phyloP scores from a whole-genome alignment of 1,140 invertebrate species.

The Akabosia matsudoensis region DNA sequence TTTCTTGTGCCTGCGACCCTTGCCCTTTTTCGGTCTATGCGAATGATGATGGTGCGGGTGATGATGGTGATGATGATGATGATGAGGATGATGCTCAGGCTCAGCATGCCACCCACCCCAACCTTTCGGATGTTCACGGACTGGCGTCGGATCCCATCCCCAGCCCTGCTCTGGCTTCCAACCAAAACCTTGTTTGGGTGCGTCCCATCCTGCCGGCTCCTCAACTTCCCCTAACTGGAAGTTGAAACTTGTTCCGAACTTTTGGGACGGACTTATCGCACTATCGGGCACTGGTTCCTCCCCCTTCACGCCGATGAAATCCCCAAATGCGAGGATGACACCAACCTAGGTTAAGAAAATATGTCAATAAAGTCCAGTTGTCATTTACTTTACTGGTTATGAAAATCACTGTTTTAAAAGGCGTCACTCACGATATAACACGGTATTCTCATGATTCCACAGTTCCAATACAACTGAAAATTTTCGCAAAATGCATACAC shows the following conservation, averaged over 20 bases:
- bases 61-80: not conserved
- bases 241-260: not conserved
- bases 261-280: not conserved
- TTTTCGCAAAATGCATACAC: too few relatives aligned
- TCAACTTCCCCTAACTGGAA: slow-evolving; percentile 17
- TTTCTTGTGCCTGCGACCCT: too few relatives aligned
- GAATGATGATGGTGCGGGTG: too few relatives aligned
- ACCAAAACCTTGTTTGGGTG: not conserved
- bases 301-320: not conserved
- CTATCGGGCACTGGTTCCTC: not conserved
- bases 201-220: not conserved
- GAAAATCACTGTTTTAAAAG: too few relatives aligned
- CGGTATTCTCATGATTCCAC: too few relatives aligned
- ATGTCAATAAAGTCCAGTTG: not conserved
- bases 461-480: too few relatives aligned
- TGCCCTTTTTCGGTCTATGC: too few relatives aligned
- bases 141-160: slow-evolving; percentile 6
- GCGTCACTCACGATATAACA: too few relatives aligned
- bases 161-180: not conserved
- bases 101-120: slow-evolving; percentile 25
- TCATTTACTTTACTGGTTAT: too few relatives aligned
- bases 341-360: not conserved
- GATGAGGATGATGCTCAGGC: not conserved
- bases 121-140: not conserved
- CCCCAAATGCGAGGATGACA: not conserved